These are phyloP conservation scores for Oriolus oriolus DNA, from an alignment of 2,113 vertebrate species.

Conservation along the genomic window DNA sequence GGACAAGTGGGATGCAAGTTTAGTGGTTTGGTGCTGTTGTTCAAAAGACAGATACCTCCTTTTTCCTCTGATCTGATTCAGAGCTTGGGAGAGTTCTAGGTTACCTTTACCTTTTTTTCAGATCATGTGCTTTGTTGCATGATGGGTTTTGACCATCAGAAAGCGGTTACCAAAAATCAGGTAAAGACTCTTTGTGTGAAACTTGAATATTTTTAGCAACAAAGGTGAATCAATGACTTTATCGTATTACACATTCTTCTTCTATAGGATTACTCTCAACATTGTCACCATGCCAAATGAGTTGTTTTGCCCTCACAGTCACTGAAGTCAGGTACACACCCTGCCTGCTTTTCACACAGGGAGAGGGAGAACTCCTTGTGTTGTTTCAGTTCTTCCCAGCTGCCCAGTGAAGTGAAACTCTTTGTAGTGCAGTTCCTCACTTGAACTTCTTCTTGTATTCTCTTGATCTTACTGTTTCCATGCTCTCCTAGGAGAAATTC, in stretches of 20 bases:
- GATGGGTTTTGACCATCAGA: neutral
- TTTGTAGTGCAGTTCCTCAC: neutral
- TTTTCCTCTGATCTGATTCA: neutral
- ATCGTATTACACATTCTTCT: neutral
- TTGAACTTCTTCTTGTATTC: neutral
- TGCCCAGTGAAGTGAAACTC: conserved; percentile 26
- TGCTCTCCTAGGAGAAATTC: neutral
- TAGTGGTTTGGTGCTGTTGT: neutral
- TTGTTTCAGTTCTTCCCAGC: conserved; percentile 34
- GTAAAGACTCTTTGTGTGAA: neutral
- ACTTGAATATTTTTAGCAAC: neutral
- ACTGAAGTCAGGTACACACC: neutral
- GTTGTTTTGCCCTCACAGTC: neutral
- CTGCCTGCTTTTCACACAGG: neutral
- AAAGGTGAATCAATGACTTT: neutral
- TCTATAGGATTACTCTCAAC: neutral
- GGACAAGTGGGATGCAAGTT: neutral
- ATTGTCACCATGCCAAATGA: neutral
- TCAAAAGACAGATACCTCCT: neutral
- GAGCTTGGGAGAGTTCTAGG: neutral
- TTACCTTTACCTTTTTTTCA: neutral
- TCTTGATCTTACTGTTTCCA: neutral
- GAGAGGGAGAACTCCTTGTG: neutral
- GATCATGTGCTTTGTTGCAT: neutral
- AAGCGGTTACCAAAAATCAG: neutral